phyloP scores from a whole-genome alignment of 2,113 vertebrate genomes.

The Rutilus rutilus region DNA sequence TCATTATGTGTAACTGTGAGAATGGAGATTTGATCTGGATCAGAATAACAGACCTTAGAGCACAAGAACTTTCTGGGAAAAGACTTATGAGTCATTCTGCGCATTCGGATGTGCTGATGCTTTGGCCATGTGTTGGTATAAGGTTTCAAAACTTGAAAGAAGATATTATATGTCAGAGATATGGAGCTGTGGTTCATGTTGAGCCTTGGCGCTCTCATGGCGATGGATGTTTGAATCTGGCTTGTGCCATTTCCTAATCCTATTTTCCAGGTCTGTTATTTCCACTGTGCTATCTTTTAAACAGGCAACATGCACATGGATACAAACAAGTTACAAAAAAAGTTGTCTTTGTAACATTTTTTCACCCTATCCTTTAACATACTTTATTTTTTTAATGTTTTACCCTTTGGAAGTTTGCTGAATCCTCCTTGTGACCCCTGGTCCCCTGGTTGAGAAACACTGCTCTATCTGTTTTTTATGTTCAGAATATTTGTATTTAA shows the following conservation, averaged over 20 bases:
- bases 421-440: too few relatives aligned
- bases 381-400: too few relatives aligned
- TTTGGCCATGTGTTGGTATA: constrained; percentile 57
- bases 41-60: constrained; percentile 23
- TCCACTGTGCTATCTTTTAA: too few relatives aligned
- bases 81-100: constrained; percentile 4
- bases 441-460: too few relatives aligned
- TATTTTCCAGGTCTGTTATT: neutral
- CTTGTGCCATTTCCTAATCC: neutral
- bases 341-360: too few relatives aligned
- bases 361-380: neutral
- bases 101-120: neutral
- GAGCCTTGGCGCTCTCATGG: neutral
- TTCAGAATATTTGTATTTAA: neutral
- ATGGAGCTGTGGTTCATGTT: neutral
- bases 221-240: neutral
- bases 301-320: too few relatives aligned
- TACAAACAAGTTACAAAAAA: too few relatives aligned
- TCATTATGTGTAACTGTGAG: constrained; percentile 39
- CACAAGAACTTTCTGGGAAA: constrained; percentile 18
- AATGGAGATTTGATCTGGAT: constrained; percentile 40
- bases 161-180: neutral
- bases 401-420: too few relatives aligned
- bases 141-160: constrained; percentile 59
- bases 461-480: neutral